A percentile compares a stretch with the other conserved stretches of the same genome.
phyloP scores from a whole-genome alignment of 2,113 vertebrate genomes.

The rat (Rattus norvegicus) region DNA sequence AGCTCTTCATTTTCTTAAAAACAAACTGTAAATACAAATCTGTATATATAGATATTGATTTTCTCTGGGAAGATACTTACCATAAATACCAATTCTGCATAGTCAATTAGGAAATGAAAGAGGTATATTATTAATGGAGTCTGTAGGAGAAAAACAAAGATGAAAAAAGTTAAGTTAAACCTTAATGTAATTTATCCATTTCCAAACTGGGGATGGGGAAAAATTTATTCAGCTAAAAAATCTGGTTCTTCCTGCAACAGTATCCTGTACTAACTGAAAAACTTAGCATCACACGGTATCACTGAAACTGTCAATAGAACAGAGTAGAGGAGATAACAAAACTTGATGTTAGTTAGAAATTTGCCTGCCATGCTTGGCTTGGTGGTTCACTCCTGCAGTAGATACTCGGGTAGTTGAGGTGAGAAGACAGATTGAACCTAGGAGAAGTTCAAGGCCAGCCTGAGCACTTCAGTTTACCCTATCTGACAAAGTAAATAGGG shows the following conservation, averaged over 20 bases:
- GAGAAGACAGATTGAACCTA: not conserved
- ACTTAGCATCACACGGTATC: slow-evolving; percentile 17
- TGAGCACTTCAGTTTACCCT: not conserved
- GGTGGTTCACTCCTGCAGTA: not conserved
- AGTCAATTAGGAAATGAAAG: slow-evolving; percentile 98
- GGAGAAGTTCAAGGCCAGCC: not conserved
- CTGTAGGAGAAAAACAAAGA: slow-evolving; percentile 85
- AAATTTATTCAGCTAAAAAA: slow-evolving; percentile 36
- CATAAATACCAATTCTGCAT: slow-evolving; percentile 97
- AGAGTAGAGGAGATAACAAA: slow-evolving; percentile 50
- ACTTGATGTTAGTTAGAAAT: not conserved
- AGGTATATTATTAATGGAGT: slow-evolving; percentile 97
- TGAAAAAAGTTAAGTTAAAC: slow-evolving; percentile 54
- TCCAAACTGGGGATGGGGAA: not conserved
- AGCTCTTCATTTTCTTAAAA: slow-evolving; percentile 46
- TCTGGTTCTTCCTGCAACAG: slow-evolving; percentile 32
- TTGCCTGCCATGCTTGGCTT: not conserved
- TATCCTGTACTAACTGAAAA: not conserved
- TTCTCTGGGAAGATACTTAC: slow-evolving; percentile 87
- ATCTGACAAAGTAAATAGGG: not conserved
- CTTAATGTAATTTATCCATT: slow-evolving; percentile 23
- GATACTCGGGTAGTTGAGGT: not conserved
- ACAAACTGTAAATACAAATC: not conserved
- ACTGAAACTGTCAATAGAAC: slow-evolving; percentile 10
- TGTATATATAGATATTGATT: slow-evolving; percentile 6